Evolutionary conservation across 2,113 vertebrate genomes (phyloP).

Genomic region (Mesoclemmys tuberculata): DNA sequence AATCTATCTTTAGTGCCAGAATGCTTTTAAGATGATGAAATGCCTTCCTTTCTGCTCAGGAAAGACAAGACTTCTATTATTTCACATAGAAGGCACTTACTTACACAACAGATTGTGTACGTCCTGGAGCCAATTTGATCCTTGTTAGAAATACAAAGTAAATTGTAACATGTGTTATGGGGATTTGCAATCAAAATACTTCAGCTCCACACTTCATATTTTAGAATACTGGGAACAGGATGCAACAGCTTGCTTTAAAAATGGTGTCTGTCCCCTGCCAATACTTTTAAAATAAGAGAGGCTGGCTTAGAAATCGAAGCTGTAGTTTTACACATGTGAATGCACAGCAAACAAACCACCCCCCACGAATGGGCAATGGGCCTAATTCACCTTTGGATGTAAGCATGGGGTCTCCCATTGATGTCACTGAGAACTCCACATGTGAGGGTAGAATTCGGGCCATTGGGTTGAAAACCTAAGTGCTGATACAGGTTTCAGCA

Average conservation of each 20-base stretch:
- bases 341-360: neutral
- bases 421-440: neutral
- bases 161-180: neutral
- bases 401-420: neutral
- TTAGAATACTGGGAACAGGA: neutral
- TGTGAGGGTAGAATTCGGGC: neutral
- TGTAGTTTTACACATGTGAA: neutral
- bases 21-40: slow-evolving; percentile 17
- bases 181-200: neutral
- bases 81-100: neutral
- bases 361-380: neutral
- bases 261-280: neutral
- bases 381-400: neutral
- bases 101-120: neutral
- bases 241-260: neutral
- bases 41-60: neutral
- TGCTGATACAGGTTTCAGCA: neutral
- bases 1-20: slow-evolving; percentile 10
- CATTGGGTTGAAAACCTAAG: neutral
- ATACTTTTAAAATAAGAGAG: neutral
- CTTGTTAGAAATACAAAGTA: neutral
- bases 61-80: slow-evolving; percentile 21
- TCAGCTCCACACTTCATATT: neutral
- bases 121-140: neutral
- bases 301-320: neutral